Conservation (phyloP, 2,797 vertebrate genomes). For the Pseudocheirus occidentalis region DNA sequence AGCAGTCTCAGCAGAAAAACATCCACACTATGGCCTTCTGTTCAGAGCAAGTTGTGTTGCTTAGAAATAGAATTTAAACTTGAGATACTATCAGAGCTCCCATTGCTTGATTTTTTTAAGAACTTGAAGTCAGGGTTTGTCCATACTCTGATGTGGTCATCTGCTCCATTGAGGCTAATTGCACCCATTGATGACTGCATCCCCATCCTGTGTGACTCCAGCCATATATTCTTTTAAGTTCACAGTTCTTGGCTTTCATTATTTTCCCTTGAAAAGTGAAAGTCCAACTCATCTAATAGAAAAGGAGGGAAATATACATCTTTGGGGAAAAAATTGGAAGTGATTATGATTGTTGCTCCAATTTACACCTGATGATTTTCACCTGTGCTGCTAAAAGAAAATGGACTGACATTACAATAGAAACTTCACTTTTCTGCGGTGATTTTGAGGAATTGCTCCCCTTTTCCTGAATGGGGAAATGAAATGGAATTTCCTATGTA, state of each 20-base stretch:
- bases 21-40: not conserved
- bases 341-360: not conserved
- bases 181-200: not conserved
- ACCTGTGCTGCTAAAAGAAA: conserved; percentile 33
- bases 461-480: conserved; percentile 14
- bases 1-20: conserved; percentile 18
- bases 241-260: not conserved
- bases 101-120: not conserved
- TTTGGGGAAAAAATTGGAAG: not conserved
- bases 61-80: conserved; percentile 20
- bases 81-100: not conserved
- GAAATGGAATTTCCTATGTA: conserved; percentile 29
- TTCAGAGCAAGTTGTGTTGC: not conserved
- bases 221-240: not conserved
- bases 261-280: not conserved
- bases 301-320: not conserved
- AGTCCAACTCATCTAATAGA: not conserved
- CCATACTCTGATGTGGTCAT: not conserved
- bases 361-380: not conserved
- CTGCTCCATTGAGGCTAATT: not conserved
- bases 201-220: not conserved
- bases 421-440: conserved; percentile 64
- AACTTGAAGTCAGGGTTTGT: not conserved
- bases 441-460: conserved; percentile 58
- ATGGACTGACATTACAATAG: conserved; percentile 38